A percentile compares a stretch with the other conserved stretches of the same genome.
These are phyloP conservation scores for Lathronympha strigana DNA, from an alignment of 2,888 invertebrate genomes.

Conservation along the genomic window DNA sequence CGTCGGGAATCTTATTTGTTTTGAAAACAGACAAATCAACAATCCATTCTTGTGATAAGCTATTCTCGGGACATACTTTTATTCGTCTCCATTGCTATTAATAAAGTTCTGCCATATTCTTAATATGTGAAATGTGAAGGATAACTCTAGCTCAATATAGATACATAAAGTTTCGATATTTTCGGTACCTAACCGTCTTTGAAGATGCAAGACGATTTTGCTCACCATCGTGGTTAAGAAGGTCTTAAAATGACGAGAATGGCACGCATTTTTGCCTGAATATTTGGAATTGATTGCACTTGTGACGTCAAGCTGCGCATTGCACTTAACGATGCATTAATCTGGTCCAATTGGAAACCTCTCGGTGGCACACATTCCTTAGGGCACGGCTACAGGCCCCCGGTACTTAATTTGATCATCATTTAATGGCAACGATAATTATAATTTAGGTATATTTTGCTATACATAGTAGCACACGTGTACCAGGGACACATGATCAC, in stretches of 20 bases:
- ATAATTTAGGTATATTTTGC: not conserved
- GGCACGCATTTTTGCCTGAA: not conserved
- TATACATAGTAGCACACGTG: constrained; percentile 29
- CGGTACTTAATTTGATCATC: not conserved
- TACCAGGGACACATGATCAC: constrained; percentile 53
- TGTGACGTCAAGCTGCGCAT: constrained; percentile 26
- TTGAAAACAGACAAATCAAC: not conserved
- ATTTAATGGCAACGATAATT: not conserved
- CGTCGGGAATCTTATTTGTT: not conserved
- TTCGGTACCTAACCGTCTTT: no score
- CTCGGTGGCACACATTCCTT: constrained; percentile 31
- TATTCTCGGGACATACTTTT: no score
- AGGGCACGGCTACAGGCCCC: not conserved
- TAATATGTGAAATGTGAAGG: no score
- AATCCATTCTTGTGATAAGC: not conserved
- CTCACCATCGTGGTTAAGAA: not conserved
- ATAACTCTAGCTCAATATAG: no score
- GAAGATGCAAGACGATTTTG: no score
- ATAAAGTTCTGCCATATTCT: no score
- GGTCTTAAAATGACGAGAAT: not conserved
- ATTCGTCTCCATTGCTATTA: no score
- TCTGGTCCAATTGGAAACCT: constrained; percentile 34
- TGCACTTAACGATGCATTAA: constrained; percentile 38
- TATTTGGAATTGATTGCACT: constrained; percentile 25
- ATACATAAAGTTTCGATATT: no score